Percentiles rank a stretch among this genome's conserved stretches.
phyloP scores from a whole-genome alignment of 2,888 invertebrate genomes.

The Trichopoda pennipes region DNA sequence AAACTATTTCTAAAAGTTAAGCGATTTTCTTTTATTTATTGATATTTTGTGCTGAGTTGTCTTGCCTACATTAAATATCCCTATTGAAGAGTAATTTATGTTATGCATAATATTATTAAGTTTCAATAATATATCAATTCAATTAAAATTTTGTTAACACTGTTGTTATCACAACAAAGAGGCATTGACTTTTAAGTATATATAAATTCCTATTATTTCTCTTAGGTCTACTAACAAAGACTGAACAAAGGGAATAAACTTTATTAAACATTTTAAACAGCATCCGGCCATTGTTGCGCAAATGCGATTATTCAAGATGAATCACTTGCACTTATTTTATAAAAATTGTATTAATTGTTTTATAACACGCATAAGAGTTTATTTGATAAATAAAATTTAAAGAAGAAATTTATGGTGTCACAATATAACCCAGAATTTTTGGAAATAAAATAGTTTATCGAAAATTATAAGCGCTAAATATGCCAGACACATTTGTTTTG shows the following conservation, averaged over 20 bases:
- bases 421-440: too few species aligned
- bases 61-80: too few species aligned
- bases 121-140: slow-evolving; percentile 5
- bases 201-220: slow-evolving; percentile 37
- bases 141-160: not conserved
- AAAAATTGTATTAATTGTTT: not conserved
- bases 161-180: slow-evolving; percentile 48
- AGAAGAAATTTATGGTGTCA: too few species aligned
- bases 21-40: too few species aligned
- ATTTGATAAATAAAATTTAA: too few species aligned
- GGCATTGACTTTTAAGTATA: slow-evolving; percentile 57
- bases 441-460: too few species aligned
- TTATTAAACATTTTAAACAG: slow-evolving; percentile 19
- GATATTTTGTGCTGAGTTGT: too few species aligned
- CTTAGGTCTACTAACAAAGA: slow-evolving; percentile 48
- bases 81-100: not conserved
- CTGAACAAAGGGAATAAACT: slow-evolving; percentile 28
- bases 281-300: slow-evolving; percentile 42
- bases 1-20: too few species aligned
- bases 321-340: slow-evolving; percentile 12
- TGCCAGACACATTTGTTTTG: too few species aligned
- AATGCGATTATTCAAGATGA: slow-evolving; percentile 25
- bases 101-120: not conserved
- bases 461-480: too few species aligned
- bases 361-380: too few species aligned